Conservation (phyloP, 2,888 invertebrate genomes). For the Mesorhabditis spiculigera region DNA sequence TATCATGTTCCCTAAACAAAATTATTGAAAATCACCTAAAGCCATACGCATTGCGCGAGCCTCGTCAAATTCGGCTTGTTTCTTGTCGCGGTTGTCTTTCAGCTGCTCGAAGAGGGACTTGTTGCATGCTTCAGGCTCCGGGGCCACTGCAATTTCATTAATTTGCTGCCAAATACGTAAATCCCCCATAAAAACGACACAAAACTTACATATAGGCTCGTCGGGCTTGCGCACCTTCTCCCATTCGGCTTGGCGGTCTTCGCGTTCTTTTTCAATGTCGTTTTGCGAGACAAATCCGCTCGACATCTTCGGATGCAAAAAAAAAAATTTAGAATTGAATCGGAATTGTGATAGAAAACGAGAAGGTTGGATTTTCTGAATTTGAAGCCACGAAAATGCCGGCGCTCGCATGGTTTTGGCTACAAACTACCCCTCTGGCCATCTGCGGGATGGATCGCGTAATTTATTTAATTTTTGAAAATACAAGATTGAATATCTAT, state of each 20-base stretch:
- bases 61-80: conserved; percentile 90
- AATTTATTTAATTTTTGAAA: too few relatives aligned
- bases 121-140: conserved; percentile 78
- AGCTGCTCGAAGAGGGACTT: conserved; percentile 86
- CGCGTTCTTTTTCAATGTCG: conserved; percentile 77
- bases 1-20: conserved; percentile 66
- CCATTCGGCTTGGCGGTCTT: conserved; percentile 89
- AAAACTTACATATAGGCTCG: conserved; percentile 76
- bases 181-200: not conserved
- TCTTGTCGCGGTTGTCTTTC: conserved; percentile 85
- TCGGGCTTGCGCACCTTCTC: conserved; percentile 85
- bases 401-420: too few relatives aligned
- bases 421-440: too few relatives aligned
- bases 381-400: too few relatives aligned
- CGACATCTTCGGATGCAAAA: conserved; percentile 20
- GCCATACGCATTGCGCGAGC: conserved; percentile 88
- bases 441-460: too few relatives aligned
- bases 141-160: conserved; percentile 70
- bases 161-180: not conserved
- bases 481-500: too few relatives aligned
- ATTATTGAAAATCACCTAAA: not conserved
- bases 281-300: conserved; percentile 77
- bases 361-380: too few relatives aligned
- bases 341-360: too few relatives aligned
- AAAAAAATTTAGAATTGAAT: not conserved